Percentiles rank a stretch among this genome's conserved stretches.
phyloP scores from a whole-genome alignment of 1,140 invertebrate species.

The Drosophila ficusphila region DNA sequence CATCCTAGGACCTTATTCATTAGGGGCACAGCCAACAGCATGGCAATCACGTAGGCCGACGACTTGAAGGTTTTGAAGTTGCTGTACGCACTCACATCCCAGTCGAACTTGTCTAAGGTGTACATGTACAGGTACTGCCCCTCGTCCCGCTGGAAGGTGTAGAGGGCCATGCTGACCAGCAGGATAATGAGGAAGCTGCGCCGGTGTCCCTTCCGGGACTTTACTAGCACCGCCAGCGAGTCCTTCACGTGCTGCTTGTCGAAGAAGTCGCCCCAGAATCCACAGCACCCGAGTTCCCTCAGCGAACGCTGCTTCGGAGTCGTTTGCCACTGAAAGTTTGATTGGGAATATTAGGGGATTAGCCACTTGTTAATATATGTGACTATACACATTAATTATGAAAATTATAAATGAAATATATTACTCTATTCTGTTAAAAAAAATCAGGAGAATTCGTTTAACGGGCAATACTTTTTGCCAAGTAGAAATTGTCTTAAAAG shows the following conservation, averaged over 20 bases:
- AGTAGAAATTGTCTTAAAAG: no score
- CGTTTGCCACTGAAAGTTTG: conserved; percentile 86
- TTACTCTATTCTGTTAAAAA: no score
- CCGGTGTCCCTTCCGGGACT: conserved; percentile 85
- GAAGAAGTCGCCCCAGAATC: conserved; percentile 89
- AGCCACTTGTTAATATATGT: no score
- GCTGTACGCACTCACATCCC: conserved; percentile 87
- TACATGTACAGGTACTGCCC: conserved; percentile 89
- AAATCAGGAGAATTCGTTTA: no score
- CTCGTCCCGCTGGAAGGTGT: conserved; percentile 92
- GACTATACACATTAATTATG: not conserved
- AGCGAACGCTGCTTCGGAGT: conserved; percentile 86
- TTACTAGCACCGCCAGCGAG: conserved; percentile 87
- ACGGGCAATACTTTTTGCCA: no score
- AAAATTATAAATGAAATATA: no score
- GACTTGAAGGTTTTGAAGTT: conserved; percentile 89
- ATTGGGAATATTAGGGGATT: not conserved
- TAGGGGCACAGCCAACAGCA: conserved; percentile 88
- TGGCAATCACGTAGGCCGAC: conserved; percentile 87
- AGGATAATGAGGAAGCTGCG: conserved; percentile 88
- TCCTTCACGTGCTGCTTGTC: conserved; percentile 87
- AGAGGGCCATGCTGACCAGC: conserved; percentile 89
- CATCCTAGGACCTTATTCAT: conserved; percentile 88
- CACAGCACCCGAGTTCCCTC: conserved; percentile 85
- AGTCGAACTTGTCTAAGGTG: conserved; percentile 88